Evolutionary conservation across 2,797 vertebrate species (phyloP).

Genomic region (Enteromius unitaeniatus): DNA sequence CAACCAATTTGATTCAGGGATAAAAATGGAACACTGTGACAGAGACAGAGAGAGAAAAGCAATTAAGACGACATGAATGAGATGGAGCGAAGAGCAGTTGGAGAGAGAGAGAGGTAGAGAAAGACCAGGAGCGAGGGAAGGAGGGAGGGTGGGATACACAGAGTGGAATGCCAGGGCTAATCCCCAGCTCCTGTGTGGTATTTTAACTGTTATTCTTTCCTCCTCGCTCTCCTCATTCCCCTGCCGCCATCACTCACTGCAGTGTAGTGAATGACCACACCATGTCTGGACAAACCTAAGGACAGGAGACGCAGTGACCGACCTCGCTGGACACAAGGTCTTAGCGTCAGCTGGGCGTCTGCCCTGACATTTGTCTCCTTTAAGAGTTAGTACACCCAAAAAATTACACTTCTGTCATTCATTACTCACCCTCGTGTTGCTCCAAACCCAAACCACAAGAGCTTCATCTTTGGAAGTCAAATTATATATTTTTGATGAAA

Average conservation of each 20-base stretch:
- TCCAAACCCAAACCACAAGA: not conserved
- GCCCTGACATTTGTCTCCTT: conserved; percentile 38
- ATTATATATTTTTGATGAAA: not conserved
- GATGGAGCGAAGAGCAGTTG: conserved; percentile 31
- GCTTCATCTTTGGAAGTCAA: not conserved
- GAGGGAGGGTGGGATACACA: conserved; percentile 13
- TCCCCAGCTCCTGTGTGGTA: conserved; percentile 56
- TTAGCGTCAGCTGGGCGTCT: conserved; percentile 5
- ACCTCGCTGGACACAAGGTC: conserved; percentile 38
- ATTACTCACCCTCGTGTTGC: not conserved
- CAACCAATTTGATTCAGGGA: conserved; percentile 31
- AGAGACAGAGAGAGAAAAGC: conserved; percentile 43
- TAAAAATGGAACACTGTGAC: conserved; percentile 41
- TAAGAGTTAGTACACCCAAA: not conserved
- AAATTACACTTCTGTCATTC: not conserved
- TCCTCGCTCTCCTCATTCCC: conserved; percentile 49
- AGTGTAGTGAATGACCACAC: conserved; percentile 46
- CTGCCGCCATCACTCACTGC: conserved; percentile 60
- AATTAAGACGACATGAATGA: conserved; percentile 46
- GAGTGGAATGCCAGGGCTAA: conserved; percentile 53
- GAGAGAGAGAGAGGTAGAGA: conserved; percentile 16
- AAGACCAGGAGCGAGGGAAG: not conserved
- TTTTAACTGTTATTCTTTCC: conserved; percentile 56
- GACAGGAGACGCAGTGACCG: conserved; percentile 33
- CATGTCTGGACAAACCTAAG: conserved; percentile 45